Conservation (phyloP, 2,113 vertebrate genomes). For the Carettochelys insculpta region DNA sequence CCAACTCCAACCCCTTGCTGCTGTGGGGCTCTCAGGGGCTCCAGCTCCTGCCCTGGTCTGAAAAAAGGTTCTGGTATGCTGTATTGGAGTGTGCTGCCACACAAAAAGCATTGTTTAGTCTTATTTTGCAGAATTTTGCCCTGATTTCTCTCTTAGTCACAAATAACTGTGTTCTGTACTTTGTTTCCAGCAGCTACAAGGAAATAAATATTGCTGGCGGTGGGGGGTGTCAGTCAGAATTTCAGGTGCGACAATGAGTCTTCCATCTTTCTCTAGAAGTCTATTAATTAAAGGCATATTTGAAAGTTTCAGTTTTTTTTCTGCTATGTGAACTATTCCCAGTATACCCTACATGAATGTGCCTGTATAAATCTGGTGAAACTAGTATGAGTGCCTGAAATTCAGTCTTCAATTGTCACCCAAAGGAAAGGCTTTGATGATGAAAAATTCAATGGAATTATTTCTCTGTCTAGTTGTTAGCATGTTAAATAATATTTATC, state of each 20-base stretch:
- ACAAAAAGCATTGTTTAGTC: no score
- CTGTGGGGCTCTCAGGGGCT: no score
- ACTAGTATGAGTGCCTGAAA: not conserved
- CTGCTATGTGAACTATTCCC: not conserved
- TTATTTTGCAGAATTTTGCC: no score
- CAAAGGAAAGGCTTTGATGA: not conserved
- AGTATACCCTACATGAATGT: not conserved
- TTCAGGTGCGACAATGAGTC: not conserved
- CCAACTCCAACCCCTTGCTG: no score
- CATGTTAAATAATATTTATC: not conserved
- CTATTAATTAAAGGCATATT: not conserved
- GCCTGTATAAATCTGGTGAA: no score
- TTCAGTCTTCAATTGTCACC: not conserved
- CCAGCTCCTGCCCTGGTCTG: no score
- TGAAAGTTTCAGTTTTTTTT: accelerated
- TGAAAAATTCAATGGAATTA: not conserved
- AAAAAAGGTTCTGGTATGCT: no score
- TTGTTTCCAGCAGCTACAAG: not conserved
- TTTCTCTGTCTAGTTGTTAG: not conserved
- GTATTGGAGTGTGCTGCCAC: no score
- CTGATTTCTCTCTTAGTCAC: not conserved
- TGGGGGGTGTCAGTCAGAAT: not conserved
- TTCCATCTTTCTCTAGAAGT: no score
- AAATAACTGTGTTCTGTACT: not conserved
- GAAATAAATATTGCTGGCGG: not conserved